Evolutionary conservation across 2,113 vertebrate genomes (phyloP), one percentile per base, ranked within the genome.

Genomic region (Uropsilus gracilis): DNA sequence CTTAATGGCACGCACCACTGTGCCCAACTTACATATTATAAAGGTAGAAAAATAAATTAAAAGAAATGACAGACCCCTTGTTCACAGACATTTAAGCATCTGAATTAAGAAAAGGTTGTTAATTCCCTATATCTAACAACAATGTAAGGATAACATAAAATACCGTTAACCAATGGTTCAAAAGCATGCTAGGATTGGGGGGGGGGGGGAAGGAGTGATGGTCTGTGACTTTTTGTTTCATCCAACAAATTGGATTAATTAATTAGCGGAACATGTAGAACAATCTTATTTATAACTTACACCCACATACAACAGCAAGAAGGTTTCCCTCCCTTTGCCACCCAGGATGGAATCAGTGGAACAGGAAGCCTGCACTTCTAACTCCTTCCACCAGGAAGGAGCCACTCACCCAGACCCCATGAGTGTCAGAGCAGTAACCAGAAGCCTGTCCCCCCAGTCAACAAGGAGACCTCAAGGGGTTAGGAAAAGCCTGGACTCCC

Each of bases 331-430:
- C 37, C 18, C n/a, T 4, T 20, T 32, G 22, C 20, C 71, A 46
- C 44, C 13, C 2, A 6, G 39, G 30, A 57, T 11, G 28, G 24
- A 50, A 59, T 37, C 14, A 68, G 59, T 68, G 26, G 59, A 39
- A 32, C 22, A 13, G 18, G 13, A 83, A 75, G 59, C 14, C 48
- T 39, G 46, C 5, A 14, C 26, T 30, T 48, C 32, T 12, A 13
- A 37, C 4, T 42, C 28, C 39, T 66, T 42, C 72, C 14, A n/a
- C 26, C 3, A n/a, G 14, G 12, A 61, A 46, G 2, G 53, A 48
- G 68, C 16, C 3, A 0, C 57, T 16, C 34, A 10, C 0, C 8
- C 26, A 18, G 4, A 37, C 26, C n/a, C n/a, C 9, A 16, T 13
- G 28, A 69, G 24, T 5, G 30, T 34, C 69, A 50, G 32, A 3